Base-by-base conservation (phyloP, 2,797 vertebrate species). In the Allobates femoralis region DNA sequence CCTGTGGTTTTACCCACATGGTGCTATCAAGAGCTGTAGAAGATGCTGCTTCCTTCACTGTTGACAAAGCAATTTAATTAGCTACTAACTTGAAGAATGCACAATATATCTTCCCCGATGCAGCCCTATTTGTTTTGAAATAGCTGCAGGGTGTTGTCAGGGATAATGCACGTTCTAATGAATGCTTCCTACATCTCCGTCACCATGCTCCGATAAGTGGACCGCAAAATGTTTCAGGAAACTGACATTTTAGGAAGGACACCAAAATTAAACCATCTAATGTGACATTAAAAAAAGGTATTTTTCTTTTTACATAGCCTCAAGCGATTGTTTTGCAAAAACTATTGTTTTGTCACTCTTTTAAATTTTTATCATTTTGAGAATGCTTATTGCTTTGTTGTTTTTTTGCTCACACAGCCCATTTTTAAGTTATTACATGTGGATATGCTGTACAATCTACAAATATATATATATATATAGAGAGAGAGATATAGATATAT, bases 1-100 rank as follows among this genome's bases (percentile, higher is more conserved):
- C 37, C 28, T 77, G 85, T 83, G 85, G 79, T 86, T 82, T 86
- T 15, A 69, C 30, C 71, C 71, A 77, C 80, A 86, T 50, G 71
- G 71, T 26, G 19, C 80, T 77, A 82, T 62, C 58, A 78, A 71
- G 79, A 77, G 60, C 46, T 58, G 62, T 67, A 50, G 71, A 83
- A 37, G 50, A n/a, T 51, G 18, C 23, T 67, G 55, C 50, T 69
- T 82, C 75, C 26, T 62, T 67, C 16, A 11, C 56, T 62, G n/a
- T 64, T 86, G 84, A 78, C 58, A 83, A 78, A 82, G 62, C 79
- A 78, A 66, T 55, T 75, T 81, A 58, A 77, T 82, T 46, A 86
- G 67, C 85, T 75, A 28, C 60, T 28, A 51, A 50, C 18, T 19
- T 53, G 53, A 34, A 77, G 85, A 86, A 77, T 77, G 69, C 53